Conservation (phyloP, 2,888 invertebrate species). For the Physocephala rufipes region DNA sequence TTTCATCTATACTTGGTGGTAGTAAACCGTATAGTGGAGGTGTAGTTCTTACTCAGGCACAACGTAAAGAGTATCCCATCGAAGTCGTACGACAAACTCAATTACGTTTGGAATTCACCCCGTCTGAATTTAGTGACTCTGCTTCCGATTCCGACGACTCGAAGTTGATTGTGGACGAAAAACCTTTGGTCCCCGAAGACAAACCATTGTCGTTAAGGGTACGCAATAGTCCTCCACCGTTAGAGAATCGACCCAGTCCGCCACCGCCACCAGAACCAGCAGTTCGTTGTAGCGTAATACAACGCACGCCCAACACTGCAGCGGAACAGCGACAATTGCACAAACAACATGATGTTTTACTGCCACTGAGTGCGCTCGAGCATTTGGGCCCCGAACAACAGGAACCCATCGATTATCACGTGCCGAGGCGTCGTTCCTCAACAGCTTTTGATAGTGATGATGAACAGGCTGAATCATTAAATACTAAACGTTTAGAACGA, state of each 20-base stretch:
- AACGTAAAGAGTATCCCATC: slow-evolving; percentile 78
- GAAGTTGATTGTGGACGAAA: slow-evolving; percentile 73
- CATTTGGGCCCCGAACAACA: slow-evolving; percentile 78
- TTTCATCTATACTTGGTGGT: slow-evolving; percentile 83
- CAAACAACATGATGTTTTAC: slow-evolving; percentile 64
- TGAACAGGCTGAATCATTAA: slow-evolving; percentile 52
- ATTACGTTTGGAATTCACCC: slow-evolving; percentile 58
- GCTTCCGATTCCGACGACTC: slow-evolving; percentile 66
- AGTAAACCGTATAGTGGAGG: slow-evolving; percentile 85
- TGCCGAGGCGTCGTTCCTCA: slow-evolving; percentile 79
- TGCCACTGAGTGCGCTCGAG: slow-evolving; percentile 67
- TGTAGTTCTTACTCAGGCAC: slow-evolving; percentile 82
- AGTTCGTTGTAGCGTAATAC: slow-evolving; percentile 82
- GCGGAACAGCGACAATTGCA: slow-evolving; percentile 42
- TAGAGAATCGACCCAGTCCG: slow-evolving; percentile 67
- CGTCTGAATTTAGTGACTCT: slow-evolving; percentile 38
- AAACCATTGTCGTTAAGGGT: slow-evolving; percentile 71
- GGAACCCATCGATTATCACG: slow-evolving; percentile 88
- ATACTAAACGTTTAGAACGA: slow-evolving; percentile 60
- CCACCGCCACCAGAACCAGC: slow-evolving; percentile 74
- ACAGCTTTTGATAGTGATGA: slow-evolving; percentile 57
- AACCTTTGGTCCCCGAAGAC: slow-evolving; percentile 71
- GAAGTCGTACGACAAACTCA: slow-evolving; percentile 54
- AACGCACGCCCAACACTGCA: slow-evolving; percentile 74
- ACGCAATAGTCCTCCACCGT: slow-evolving; percentile 67